These are phyloP conservation scores for Bergia sp. DNA, from an alignment of 92 coral and sea anemone species.

Conservation along the genomic window DNA sequence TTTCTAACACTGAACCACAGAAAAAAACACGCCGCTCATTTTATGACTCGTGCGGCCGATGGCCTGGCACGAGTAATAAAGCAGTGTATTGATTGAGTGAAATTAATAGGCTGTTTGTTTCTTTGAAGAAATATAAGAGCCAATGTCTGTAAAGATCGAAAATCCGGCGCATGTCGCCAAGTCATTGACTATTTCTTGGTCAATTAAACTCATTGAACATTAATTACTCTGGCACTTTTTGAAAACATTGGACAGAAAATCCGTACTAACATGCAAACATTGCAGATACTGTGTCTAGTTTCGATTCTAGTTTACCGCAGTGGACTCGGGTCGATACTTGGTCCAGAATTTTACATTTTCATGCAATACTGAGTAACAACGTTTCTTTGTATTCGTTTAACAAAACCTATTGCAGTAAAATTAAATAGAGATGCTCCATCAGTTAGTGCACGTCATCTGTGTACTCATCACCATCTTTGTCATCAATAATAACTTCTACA, in stretches of 20 bases:
- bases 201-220: background rate
- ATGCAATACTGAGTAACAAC: background rate
- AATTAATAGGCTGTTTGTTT: no score
- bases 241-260: background rate
- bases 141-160: no score
- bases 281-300: conserved; percentile 17
- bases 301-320: background rate
- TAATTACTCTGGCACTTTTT: background rate
- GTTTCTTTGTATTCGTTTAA: background rate
- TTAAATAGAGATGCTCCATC: conserved; percentile 13
- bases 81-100: no score
- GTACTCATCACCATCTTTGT: conserved; percentile 19
- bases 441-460: conserved; percentile 25
- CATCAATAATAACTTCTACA: background rate
- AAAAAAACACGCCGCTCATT: no score
- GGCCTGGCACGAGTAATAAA: no score
- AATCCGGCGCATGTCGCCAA: background rate
- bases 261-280: background rate
- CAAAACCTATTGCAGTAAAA: background rate
- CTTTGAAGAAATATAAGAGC: no score
- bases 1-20: no score
- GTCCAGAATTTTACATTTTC: background rate
- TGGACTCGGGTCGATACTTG: background rate
- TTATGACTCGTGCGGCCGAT: no score
- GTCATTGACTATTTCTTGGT: background rate